Evolutionary conservation across 2,888 invertebrate genomes (phyloP).

Genomic region (Parasteatoda lunata): DNA sequence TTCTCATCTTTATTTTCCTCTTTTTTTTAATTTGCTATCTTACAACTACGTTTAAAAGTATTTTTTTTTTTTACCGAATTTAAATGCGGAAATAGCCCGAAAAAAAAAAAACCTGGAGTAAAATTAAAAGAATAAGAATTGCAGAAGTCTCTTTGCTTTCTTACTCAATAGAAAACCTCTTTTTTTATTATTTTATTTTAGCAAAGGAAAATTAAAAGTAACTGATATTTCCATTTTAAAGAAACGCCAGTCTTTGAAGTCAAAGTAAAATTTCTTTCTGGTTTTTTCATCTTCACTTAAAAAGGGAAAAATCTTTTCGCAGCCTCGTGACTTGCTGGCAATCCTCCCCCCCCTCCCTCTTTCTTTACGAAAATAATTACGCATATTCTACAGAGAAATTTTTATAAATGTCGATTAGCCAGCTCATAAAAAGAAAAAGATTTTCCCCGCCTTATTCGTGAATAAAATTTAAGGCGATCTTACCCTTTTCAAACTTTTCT

Average conservation of each 20-base stretch:
- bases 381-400: background rate
- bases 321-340: conserved; percentile 1
- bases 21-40: conserved; percentile 60
- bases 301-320: conserved; percentile 21
- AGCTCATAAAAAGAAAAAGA: background rate
- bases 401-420: background rate
- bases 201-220: conserved; percentile 66
- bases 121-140: conserved; percentile 24
- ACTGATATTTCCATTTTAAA: conserved; percentile 68
- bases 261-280: conserved; percentile 17
- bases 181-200: conserved; percentile 24
- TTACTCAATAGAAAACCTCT: conserved; percentile 60
- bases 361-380: conserved; percentile 61
- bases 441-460: background rate
- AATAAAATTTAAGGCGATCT: too few species aligned
- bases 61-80: conserved; percentile 60
- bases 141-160: conserved; percentile 51
- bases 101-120: conserved; percentile 51
- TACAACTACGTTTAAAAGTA: conserved; percentile 62
- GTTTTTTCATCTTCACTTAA: conserved; percentile 9
- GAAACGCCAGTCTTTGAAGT: conserved; percentile 63
- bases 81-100: conserved; percentile 64
- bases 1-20: conserved; percentile 19
- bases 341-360: background rate
- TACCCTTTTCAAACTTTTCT: too few species aligned